Base-by-base conservation (phyloP, 2,888 invertebrate genomes). In the Anticlea derivata region DNA sequence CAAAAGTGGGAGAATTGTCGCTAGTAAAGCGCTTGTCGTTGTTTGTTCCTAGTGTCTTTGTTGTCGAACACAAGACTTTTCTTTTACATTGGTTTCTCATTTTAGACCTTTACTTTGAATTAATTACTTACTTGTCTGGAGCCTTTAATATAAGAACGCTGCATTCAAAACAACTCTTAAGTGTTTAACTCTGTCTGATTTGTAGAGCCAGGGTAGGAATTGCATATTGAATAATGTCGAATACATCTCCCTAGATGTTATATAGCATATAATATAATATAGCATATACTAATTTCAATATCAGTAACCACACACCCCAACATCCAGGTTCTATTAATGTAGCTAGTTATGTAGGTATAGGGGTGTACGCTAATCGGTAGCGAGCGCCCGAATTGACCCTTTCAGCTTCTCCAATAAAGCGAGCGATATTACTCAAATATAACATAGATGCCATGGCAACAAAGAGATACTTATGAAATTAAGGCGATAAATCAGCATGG, bases 381-480 rank as follows among this genome's bases (percentile, higher is more conserved):
- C 57, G 61, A 65, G 68, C 64, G 60, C 65, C 62, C 63, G 57
- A 65, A 66, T 73, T 71, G 71, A 70, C 70, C 72, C 73, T 70
- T 73, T 75, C 67, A 67, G 60, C 70, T 65, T 78, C 75, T 78
- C 75, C 80, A 78, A 83, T 81, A 80, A 79, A 73, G 76, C 66
- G 60, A 12, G 66, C 67, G 70, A 77, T 82, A 83, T 80, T 78
- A 80, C 76, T 77, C 73, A 75, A 77, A 80, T 78, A 80, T 81
- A 79, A 82, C 79, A 81, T 81, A 80, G 80, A 84, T 75, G 78
- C 68, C 72, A 66, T 69, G 74, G 75, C 80, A 86, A 89, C 88
- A 88, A 88, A 87, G 86, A 88, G 87, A 83, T 85, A 87, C 87
- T 89, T 89, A 88, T 86, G 86, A 90, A 89, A 89, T 89, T 88